These are phyloP conservation scores for Ecliptopera silaceata DNA, from an alignment of 2,888 invertebrate genomes.

Conservation along the genomic window DNA sequence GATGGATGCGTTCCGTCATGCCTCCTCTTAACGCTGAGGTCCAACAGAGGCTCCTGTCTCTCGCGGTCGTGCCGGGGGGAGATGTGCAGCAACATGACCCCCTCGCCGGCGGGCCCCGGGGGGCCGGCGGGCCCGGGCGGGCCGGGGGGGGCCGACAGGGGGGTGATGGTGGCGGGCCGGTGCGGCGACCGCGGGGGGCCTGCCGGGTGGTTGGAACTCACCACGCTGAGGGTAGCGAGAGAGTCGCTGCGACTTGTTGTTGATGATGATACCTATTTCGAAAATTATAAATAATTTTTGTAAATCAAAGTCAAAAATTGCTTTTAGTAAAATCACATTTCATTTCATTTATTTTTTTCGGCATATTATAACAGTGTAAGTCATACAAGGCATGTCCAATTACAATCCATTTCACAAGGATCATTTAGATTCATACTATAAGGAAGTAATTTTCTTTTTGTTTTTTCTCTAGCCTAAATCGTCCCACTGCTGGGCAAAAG, in stretches of 20 bases:
- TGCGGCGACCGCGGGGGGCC: slow-evolving; percentile 62
- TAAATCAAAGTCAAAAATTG: too few species aligned
- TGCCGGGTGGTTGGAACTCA: slow-evolving; percentile 75
- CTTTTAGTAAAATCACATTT: too few species aligned
- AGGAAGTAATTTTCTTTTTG: too few species aligned
- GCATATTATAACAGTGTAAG: too few species aligned
- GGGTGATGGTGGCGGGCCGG: slow-evolving; percentile 83
- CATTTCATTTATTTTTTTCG: too few species aligned
- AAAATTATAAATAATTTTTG: too few species aligned
- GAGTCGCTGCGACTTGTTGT: slow-evolving; percentile 63
- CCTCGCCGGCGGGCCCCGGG: slow-evolving; percentile 78
- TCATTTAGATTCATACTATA: too few species aligned
- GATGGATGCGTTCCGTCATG: slow-evolving; percentile 23
- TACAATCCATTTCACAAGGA: too few species aligned
- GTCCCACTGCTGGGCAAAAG: too few species aligned
- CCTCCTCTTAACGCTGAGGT: slow-evolving; percentile 53
- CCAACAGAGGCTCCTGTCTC: slow-evolving; percentile 74
- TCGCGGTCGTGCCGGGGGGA: slow-evolving; percentile 74
- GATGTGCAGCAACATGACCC: slow-evolving; percentile 84
- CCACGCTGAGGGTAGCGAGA: slow-evolving; percentile 88
- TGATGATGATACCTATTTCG: slow-evolving; percentile 43
- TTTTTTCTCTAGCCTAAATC: too few species aligned
- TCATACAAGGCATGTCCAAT: too few species aligned
- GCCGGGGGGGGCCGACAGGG: slow-evolving; percentile 77
- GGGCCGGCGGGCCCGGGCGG: slow-evolving; percentile 77